A percentile compares a stretch with the other conserved stretches of the same genome.
phyloP scores from a whole-genome alignment of 2,113 vertebrate genomes.

The Phylloscopus trochilus region DNA sequence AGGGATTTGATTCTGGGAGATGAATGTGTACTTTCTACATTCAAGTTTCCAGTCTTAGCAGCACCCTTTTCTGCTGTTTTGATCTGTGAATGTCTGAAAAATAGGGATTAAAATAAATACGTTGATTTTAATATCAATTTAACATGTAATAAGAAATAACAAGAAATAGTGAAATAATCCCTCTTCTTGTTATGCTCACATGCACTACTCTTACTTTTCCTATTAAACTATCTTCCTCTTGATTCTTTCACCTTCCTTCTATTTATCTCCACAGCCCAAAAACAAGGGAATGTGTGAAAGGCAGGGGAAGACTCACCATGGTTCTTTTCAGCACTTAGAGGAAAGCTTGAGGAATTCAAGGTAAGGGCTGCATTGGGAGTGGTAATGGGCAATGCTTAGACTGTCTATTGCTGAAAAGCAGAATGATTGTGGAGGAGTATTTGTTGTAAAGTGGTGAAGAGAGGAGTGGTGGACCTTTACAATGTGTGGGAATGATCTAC shows the following conservation, averaged over 20 bases:
- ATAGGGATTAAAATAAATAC: neutral
- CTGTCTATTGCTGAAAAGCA: neutral
- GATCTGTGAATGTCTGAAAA: neutral
- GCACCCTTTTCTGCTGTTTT: neutral
- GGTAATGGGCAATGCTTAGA: neutral
- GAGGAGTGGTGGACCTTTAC: neutral
- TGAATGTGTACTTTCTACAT: neutral
- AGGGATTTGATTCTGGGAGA: neutral
- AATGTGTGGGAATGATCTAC: neutral
- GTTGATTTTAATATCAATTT: neutral
- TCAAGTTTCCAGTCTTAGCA: neutral
- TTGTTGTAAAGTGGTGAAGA: neutral
- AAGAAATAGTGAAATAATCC: neutral
- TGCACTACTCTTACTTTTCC: neutral
- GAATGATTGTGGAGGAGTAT: neutral
- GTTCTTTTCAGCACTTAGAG: neutral
- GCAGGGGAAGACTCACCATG: rapidly evolving
- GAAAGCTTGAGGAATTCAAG: neutral
- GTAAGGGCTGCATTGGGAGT: neutral
- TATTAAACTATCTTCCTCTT: neutral
- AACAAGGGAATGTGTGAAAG: neutral
- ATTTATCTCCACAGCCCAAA: neutral
- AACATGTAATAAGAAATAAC: neutral
- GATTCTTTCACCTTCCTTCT: neutral
- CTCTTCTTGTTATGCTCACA: rapidly evolving